Percentiles rank a stretch among this genome's conserved stretches.
Conservation (phyloP, 2,797 vertebrate species). For the Spheniscus humboldti region DNA sequence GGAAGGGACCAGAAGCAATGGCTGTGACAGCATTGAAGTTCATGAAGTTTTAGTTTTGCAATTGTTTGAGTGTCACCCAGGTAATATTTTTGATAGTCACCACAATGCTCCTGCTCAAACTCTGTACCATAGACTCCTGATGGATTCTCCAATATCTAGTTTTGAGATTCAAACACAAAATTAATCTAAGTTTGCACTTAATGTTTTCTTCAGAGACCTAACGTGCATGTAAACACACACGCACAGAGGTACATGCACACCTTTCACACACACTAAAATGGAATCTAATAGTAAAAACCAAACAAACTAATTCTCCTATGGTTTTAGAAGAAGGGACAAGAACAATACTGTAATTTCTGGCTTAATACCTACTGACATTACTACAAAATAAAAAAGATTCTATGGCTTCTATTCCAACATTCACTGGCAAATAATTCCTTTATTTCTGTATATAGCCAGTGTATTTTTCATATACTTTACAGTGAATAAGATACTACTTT, state of each 20-base stretch:
- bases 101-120: not conserved
- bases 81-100: not conserved
- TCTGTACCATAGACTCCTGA: not conserved
- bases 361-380: not conserved
- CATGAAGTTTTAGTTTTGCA: not conserved
- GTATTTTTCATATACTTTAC: not conserved
- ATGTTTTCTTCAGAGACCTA: not conserved
- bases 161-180: not conserved
- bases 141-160: not conserved
- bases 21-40: not conserved
- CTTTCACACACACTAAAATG: not conserved
- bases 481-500: not conserved
- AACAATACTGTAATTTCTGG: not conserved
- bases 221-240: accelerated
- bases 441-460: not conserved
- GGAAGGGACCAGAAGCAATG: not conserved
- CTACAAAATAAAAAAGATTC: not conserved
- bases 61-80: not conserved
- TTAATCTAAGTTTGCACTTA: not conserved
- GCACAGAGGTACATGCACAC: not conserved
- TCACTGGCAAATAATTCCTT: not conserved
- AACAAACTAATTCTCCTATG: not conserved
- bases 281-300: not conserved
- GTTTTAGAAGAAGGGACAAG: not conserved
- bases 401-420: not conserved